Percentiles rank a stretch among this genome's conserved stretches.
Evolutionary conservation across 2,888 invertebrate species (phyloP).

Genomic region (Thelaira solivaga): DNA sequence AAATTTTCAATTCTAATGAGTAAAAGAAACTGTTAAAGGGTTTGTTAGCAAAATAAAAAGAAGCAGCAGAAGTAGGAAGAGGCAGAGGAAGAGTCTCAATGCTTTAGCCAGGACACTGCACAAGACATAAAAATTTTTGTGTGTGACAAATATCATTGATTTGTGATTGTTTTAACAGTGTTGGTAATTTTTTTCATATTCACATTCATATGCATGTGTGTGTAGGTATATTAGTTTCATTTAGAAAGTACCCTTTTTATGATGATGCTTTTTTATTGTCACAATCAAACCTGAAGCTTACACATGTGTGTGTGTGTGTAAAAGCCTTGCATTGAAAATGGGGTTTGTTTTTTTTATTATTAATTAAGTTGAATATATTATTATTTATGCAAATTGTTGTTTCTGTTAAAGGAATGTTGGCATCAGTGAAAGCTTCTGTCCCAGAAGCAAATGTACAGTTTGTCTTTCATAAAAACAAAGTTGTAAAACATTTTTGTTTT

Average conservation of each 20-base stretch:
- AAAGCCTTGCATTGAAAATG: constrained; percentile 2
- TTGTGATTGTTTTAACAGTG: constrained; percentile 66
- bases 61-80: too few relatives aligned
- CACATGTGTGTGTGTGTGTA: not conserved
- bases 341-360: constrained; percentile 52
- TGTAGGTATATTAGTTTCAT: constrained; percentile 30
- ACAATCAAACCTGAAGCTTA: not conserved
- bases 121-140: constrained; percentile 61
- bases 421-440: not conserved
- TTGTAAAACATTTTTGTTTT: not conserved
- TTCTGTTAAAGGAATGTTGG: constrained; percentile 19
- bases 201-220: not conserved
- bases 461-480: not conserved
- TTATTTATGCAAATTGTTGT: constrained; percentile 60
- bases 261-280: not conserved
- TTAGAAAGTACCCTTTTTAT: constrained; percentile 24
- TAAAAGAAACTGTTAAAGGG: constrained; percentile 55
- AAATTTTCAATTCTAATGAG: constrained; percentile 55
- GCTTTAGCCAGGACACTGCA: constrained; percentile 52
- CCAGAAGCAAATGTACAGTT: constrained; percentile 48
- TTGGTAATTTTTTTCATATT: constrained; percentile 37
- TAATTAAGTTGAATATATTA: constrained; percentile 61
- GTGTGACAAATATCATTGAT: constrained; percentile 70
- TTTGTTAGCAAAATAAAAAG: constrained; percentile 28
- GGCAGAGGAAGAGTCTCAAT: not conserved